Conservation (phyloP, 1,140 invertebrate genomes). For the Caenorhabditis tropicalis region DNA sequence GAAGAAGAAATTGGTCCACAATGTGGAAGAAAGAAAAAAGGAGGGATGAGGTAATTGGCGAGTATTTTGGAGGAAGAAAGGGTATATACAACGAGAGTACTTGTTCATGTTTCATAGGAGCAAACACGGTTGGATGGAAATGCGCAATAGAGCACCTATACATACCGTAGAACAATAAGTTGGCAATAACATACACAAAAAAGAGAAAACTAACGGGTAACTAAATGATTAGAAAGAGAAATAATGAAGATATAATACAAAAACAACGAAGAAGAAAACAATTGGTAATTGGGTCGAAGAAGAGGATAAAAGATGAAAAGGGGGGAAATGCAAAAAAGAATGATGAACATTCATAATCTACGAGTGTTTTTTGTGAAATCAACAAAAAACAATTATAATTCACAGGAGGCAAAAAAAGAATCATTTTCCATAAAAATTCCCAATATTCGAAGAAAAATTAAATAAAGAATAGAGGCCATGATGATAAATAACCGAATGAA, state of each 20-base stretch:
- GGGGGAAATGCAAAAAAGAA: neutral
- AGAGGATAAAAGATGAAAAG: neutral
- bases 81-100: neutral
- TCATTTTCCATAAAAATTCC: neutral
- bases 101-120: neutral
- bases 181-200: neutral
- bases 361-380: neutral
- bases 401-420: neutral
- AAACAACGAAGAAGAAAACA: neutral
- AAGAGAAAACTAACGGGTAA: neutral
- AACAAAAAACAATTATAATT: slow-evolving; percentile 7
- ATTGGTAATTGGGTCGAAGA: slow-evolving; percentile 12
- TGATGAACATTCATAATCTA: neutral
- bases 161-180: neutral
- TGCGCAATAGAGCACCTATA: slow-evolving; percentile 9
- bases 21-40: neutral
- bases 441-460: neutral
- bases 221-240: neutral
- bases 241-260: slow-evolving; percentile 18
- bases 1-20: neutral
- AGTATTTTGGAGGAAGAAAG: neutral
- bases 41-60: neutral
- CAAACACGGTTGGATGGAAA: neutral
- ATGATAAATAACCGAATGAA: slow-evolving; percentile 18
- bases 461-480: neutral